Evolutionary conservation across 2,888 invertebrate species (phyloP).

Genomic region (Hemistola chrysoprasaria): DNA sequence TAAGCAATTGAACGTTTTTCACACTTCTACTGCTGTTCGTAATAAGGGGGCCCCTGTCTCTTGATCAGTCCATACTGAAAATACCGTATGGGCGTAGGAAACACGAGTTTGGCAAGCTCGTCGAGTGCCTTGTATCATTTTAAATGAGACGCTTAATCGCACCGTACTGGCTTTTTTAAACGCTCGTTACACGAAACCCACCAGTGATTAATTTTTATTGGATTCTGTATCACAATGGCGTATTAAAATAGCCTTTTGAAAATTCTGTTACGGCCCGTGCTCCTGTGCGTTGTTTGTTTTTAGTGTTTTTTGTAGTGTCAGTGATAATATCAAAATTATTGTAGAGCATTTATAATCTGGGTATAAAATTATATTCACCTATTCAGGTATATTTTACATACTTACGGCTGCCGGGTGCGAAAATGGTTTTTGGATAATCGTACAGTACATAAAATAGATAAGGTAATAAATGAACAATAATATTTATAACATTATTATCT

Average conservation of each 20-base stretch:
- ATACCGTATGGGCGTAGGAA: slow-evolving; percentile 15
- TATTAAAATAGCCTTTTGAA: slow-evolving; percentile 18
- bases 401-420: too few relatives aligned
- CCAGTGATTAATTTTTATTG: slow-evolving; percentile 35
- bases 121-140: slow-evolving; percentile 69
- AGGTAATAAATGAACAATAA: too few relatives aligned
- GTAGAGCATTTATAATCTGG: background rate
- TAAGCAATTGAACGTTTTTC: too few relatives aligned
- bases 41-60: too few relatives aligned
- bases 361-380: too few relatives aligned
- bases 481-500: too few relatives aligned
- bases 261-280: slow-evolving; percentile 10
- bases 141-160: slow-evolving; percentile 73
- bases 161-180: slow-evolving; percentile 50
- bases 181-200: slow-evolving; percentile 27
- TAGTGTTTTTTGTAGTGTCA: slow-evolving; percentile 5
- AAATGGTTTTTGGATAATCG: too few relatives aligned
- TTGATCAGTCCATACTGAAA: slow-evolving; percentile 8
- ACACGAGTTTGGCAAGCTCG: slow-evolving; percentile 67
- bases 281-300: slow-evolving; percentile 10
- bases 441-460: too few relatives aligned
- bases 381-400: too few relatives aligned
- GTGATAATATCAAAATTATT: background rate
- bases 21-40: too few relatives aligned
- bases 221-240: slow-evolving; percentile 25